Base-by-base conservation (phyloP, 2,113 vertebrate species). In the Psilopogon haemacephalus region DNA sequence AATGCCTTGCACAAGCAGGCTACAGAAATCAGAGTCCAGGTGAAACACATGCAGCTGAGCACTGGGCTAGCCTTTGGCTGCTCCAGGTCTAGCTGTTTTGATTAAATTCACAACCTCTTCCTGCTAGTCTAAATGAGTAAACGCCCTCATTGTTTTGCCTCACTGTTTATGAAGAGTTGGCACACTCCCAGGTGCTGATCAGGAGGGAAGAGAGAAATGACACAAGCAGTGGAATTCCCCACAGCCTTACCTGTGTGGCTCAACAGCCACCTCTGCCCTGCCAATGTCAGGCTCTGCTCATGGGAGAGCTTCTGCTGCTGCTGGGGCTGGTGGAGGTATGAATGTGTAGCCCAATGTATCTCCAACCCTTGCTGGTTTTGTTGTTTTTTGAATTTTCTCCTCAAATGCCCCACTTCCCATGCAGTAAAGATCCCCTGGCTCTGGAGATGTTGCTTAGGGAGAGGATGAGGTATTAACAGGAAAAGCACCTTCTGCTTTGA, bases 221-320 rank as follows among this genome's bases (percentile, higher is more conserved):
- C 56, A 42, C 5, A 3, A 15, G 73, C 4, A 2, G 26, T 64
- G 91, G 94, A 96, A 96, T 94, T 96, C 72, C 95, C 95, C 95
- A 10, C 37, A 20, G 67, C 30, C 44, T 74, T 35, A 32, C 67
- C 74, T 68, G 81, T 71, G 16, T 71, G 18, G 37, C 10, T 30
- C 38, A 81, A 14, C 26, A 63, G 32, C 42, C 3, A 0, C 11
- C 76, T 42, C 64, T 42, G 63, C 40, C 69, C 42, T 3, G 2
- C 54, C 5, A 7, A 42, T 38, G 32, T 24, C 46, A 14, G 20
- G 24, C 40, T 77, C 56, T 78, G 67, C 81, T 35, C 67, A 1
- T 17, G 82, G 82, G 15, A 85, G 24, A 50, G 32, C 60, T 46
- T 26, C 54, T 35, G 30, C 56, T n/a, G 35, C 50, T 54, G 27